These are phyloP conservation scores for Platyrinchus mystaceus DNA, from an alignment of 2,797 vertebrate genomes.

Conservation along the genomic window DNA sequence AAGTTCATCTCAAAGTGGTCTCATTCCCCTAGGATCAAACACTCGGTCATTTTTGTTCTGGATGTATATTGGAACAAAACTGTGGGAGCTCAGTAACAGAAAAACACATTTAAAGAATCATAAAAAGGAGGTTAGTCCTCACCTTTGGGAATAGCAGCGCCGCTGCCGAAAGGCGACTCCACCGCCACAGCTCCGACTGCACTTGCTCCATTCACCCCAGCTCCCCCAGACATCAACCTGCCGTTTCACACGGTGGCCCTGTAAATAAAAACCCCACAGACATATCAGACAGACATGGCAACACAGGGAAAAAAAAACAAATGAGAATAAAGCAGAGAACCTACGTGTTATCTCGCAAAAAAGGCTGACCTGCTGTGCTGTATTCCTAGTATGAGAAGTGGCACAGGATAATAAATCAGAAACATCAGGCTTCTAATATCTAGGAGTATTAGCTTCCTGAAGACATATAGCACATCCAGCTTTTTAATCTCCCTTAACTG, in stretches of 20 bases:
- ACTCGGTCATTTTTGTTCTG: not conserved
- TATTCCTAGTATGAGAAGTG: not conserved
- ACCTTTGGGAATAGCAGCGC: slow-evolving; percentile 87
- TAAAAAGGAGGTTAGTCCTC: not conserved
- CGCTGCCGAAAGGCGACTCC: slow-evolving; percentile 85
- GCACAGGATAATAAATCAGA: not conserved
- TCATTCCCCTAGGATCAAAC: not conserved
- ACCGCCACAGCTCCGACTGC: slow-evolving; percentile 90
- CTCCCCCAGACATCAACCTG: slow-evolving; percentile 84
- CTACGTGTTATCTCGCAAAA: not conserved
- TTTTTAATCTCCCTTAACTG: not conserved
- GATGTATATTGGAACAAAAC: not conserved
- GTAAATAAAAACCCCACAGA: not conserved
- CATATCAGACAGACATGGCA: not conserved
- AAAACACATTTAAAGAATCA: not conserved
- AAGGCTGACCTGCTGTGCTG: not conserved
- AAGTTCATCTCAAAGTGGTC: not conserved
- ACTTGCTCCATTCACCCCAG: slow-evolving; percentile 87
- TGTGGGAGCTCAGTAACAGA: not conserved
- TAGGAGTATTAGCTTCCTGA: not conserved
- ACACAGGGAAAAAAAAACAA: not conserved
- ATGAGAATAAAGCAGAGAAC: not conserved
- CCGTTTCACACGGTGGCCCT: slow-evolving; percentile 45
- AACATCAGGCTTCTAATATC: not conserved
- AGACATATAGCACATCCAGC: not conserved